Conservation (phyloP, 2,113 vertebrate species). For the Triplophysa dalaica region DNA sequence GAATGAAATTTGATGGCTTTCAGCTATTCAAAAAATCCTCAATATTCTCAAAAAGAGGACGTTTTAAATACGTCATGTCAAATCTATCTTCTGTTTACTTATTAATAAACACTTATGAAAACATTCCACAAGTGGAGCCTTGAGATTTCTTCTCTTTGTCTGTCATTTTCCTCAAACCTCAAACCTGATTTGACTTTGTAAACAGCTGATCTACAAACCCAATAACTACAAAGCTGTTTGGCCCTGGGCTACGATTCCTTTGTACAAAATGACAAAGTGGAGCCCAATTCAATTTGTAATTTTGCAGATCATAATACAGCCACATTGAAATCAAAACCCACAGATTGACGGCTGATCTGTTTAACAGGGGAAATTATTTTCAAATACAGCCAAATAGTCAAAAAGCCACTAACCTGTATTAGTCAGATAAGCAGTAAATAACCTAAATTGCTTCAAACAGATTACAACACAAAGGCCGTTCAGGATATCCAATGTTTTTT, state of each 20-base stretch:
- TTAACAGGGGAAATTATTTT: neutral
- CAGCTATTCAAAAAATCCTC: slow-evolving; percentile 4
- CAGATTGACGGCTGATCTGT: neutral
- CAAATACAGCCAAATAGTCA: neutral
- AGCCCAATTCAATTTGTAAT: neutral
- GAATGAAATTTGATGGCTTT: neutral
- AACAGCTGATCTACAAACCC: neutral
- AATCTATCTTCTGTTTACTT: neutral
- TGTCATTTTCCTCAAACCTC: slow-evolving; percentile 6
- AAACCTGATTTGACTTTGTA: slow-evolving; percentile 23
- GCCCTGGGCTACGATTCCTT: slow-evolving; percentile 7
- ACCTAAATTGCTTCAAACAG: neutral
- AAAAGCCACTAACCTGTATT: neutral
- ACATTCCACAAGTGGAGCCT: slow-evolving; percentile 26
- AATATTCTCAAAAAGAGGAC: slow-evolving; percentile 6
- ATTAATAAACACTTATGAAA: neutral
- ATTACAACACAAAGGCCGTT: neutral
- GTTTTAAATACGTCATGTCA: slow-evolving; percentile 18
- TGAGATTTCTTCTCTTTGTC: slow-evolving; percentile 12
- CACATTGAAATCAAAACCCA: slow-evolving; percentile 1
- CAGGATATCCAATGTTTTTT: neutral
- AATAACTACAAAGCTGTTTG: slow-evolving; percentile 17
- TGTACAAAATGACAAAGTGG: neutral
- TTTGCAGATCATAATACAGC: neutral
- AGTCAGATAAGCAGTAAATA: neutral